Evolutionary conservation across 2,797 vertebrate genomes (phyloP).

Genomic region (Trachops cirrhosus): DNA sequence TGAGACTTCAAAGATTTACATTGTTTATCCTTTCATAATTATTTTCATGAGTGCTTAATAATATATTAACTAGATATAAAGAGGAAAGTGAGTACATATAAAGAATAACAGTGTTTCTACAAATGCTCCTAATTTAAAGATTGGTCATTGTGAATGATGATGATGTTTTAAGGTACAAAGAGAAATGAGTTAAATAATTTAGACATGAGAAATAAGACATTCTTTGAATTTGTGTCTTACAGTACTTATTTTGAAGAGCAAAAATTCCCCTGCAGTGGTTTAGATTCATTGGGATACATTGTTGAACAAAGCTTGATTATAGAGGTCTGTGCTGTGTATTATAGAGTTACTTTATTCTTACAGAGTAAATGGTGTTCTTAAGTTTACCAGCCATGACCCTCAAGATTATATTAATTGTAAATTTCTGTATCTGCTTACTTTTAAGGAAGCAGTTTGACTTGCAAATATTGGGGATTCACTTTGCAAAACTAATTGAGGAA

Average conservation of each 20-base stretch:
- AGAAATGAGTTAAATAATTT: conserved; percentile 33
- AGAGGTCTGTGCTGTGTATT: neutral
- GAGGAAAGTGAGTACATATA: neutral
- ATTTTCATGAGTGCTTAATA: neutral
- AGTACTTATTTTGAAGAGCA: neutral
- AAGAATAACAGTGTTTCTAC: neutral
- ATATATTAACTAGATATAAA: neutral
- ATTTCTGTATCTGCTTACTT: conserved; percentile 15
- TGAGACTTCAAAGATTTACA: neutral
- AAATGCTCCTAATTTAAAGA: neutral
- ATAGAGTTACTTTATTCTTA: neutral
- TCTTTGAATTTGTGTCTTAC: conserved; percentile 8
- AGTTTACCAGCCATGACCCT: conserved; percentile 11
- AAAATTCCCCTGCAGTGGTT: neutral
- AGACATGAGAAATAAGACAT: neutral
- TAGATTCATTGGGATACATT: neutral
- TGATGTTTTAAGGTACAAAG: neutral
- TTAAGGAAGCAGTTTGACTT: conserved; percentile 27
- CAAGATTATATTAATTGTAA: neutral
- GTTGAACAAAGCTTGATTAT: neutral
- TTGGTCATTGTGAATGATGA: neutral
- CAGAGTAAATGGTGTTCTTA: neutral
- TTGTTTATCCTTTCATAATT: conserved; percentile 18
- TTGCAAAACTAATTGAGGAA: neutral
- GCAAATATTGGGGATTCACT: neutral